Conservation (phyloP, 2,797 vertebrate species). For the Notamacropus eugenii region DNA sequence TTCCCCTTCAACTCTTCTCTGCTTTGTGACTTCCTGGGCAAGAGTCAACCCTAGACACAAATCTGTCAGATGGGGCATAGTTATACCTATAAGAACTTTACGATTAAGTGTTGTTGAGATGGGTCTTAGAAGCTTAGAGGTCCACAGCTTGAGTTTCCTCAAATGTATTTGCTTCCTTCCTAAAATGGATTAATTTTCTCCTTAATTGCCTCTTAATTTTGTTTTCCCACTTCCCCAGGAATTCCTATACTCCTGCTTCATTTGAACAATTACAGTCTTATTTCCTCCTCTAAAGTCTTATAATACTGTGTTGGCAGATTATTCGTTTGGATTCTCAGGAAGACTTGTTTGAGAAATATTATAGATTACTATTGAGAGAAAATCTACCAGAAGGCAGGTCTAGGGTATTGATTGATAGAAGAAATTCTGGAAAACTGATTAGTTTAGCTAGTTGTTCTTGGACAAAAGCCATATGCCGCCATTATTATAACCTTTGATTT, state of each 20-base stretch:
- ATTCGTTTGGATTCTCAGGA: neutral
- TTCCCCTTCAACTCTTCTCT: neutral
- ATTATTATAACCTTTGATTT: neutral
- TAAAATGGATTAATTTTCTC: neutral
- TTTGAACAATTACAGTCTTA: neutral
- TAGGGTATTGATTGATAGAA: constrained; percentile 5
- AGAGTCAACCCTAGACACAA: neutral
- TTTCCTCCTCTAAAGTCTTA: neutral
- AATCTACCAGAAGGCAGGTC: neutral
- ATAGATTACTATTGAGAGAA: neutral
- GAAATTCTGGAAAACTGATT: neutral
- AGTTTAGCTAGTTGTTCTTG: neutral
- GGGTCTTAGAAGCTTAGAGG: neutral
- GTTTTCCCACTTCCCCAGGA: neutral
- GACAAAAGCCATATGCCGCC: neutral
- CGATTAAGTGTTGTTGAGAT: neutral
- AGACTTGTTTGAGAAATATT: neutral
- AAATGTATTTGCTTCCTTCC: neutral
- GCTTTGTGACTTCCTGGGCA: neutral
- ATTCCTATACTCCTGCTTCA: neutral
- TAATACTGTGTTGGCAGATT: constrained; percentile 6
- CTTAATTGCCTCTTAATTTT: constrained; percentile 23
- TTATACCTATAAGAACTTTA: neutral
- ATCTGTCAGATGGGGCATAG: neutral
- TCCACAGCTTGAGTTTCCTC: too few relatives aligned